phyloP scores from a whole-genome alignment of 2,113 vertebrate genomes.

The Equus quagga region DNA sequence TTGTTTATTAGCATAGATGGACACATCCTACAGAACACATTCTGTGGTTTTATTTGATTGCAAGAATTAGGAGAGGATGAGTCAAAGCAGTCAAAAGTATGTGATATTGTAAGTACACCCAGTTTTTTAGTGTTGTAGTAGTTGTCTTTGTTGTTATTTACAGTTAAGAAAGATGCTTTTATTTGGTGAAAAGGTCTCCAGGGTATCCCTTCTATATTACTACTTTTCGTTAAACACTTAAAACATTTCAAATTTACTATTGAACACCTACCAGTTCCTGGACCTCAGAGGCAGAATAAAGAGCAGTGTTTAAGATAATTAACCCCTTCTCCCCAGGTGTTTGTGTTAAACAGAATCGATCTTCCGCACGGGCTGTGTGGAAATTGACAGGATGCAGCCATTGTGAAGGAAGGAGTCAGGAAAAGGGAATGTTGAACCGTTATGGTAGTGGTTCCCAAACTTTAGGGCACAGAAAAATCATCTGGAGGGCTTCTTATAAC shows the following conservation, averaged over 20 bases:
- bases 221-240: background rate
- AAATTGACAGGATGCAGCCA: background rate
- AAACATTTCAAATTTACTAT: background rate
- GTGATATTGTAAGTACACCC: background rate
- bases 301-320: background rate
- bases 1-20: background rate
- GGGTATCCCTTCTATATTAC: background rate
- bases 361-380: background rate
- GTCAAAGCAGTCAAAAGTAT: background rate
- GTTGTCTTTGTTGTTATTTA: background rate
- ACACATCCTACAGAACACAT: background rate
- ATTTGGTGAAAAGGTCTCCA: background rate
- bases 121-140: background rate
- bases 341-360: background rate
- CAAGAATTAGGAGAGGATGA: background rate
- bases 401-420: background rate
- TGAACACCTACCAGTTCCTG: background rate
- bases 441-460: background rate
- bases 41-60: slow-evolving; percentile 1
- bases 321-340: background rate
- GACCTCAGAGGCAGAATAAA: background rate
- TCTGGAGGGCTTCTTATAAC: background rate
- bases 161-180: background rate
- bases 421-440: background rate
- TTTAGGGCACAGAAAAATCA: background rate